Conservation (phyloP, 2,888 invertebrate species). For the Eristalinus sepulchralis region DNA sequence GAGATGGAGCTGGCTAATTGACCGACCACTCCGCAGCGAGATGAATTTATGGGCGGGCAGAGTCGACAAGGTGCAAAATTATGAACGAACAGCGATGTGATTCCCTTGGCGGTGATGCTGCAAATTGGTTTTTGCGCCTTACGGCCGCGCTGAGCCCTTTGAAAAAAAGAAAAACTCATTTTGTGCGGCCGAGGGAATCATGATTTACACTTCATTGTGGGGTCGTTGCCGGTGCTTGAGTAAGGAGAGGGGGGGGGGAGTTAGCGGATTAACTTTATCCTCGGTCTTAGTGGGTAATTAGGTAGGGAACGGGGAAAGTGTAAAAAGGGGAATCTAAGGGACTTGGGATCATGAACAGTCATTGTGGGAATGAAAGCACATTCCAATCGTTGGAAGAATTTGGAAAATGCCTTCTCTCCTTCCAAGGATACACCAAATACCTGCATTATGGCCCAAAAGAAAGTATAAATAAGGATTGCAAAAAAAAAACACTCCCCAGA, state of each 20-base stretch:
- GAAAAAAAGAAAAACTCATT: background rate
- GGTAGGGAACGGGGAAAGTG: too few species aligned
- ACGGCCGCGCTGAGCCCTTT: background rate
- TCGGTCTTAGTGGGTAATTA: too few species aligned
- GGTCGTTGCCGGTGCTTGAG: background rate
- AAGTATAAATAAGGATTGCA: too few species aligned
- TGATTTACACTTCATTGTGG: background rate
- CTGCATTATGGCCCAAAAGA: too few species aligned
- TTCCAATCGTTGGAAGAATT: too few species aligned
- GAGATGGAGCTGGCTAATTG: constrained; percentile 28
- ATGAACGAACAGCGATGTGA: constrained; percentile 1
- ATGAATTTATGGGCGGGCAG: constrained; percentile 28
- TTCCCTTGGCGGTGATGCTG: constrained; percentile 4
- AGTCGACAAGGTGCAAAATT: background rate
- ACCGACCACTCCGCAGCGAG: constrained; percentile 24
- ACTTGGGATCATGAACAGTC: too few species aligned
- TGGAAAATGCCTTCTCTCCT: too few species aligned
- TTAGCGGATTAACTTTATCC: too few species aligned
- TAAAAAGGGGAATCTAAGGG: too few species aligned
- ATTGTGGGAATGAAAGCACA: too few species aligned
- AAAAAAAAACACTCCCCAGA: background rate
- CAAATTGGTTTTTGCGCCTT: constrained; percentile 1
- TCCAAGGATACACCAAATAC: too few species aligned
- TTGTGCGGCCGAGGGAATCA: background rate
- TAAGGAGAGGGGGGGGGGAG: background rate